phyloP scores from a whole-genome alignment of 2,113 vertebrate genomes.

The Anseranas semipalmata region DNA sequence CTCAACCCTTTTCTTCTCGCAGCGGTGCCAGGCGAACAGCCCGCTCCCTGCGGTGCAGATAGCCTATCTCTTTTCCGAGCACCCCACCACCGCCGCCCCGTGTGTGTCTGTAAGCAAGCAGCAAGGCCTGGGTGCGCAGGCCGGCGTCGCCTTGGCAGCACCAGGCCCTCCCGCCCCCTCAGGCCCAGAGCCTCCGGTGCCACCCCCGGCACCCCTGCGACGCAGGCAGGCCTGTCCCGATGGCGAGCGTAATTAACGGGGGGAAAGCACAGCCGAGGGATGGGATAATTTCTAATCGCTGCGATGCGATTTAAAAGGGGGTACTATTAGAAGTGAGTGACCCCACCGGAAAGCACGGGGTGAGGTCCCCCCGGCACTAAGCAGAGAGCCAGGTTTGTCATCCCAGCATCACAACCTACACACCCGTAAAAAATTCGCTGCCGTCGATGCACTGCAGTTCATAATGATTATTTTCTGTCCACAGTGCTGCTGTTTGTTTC shows the following conservation, averaged over 20 bases:
- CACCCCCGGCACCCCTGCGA: too few species aligned
- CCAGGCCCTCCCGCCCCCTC: too few species aligned
- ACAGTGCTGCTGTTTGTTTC: slow-evolving; percentile 23
- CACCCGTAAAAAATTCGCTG: neutral
- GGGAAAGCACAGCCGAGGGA: neutral
- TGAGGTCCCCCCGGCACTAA: neutral
- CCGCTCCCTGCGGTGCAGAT: neutral
- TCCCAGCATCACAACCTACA: neutral
- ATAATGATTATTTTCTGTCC: neutral
- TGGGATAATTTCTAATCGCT: neutral
- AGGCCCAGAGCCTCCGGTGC: too few species aligned
- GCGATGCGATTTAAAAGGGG: neutral
- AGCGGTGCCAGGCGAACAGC: neutral
- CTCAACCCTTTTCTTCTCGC: neutral
- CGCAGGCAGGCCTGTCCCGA: neutral
- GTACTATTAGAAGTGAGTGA: neutral
- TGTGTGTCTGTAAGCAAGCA: neutral
- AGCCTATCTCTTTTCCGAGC: neutral
- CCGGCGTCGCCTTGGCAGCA: too few species aligned
- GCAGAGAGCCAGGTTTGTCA: neutral
- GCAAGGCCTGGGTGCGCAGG: neutral
- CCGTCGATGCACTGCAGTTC: neutral
- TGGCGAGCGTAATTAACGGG: neutral
- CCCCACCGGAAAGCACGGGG: neutral
- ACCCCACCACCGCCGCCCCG: neutral